Evolutionary conservation across 1,140 invertebrate genomes (phyloP).

Genomic region (Zaprionus vittiger): DNA sequence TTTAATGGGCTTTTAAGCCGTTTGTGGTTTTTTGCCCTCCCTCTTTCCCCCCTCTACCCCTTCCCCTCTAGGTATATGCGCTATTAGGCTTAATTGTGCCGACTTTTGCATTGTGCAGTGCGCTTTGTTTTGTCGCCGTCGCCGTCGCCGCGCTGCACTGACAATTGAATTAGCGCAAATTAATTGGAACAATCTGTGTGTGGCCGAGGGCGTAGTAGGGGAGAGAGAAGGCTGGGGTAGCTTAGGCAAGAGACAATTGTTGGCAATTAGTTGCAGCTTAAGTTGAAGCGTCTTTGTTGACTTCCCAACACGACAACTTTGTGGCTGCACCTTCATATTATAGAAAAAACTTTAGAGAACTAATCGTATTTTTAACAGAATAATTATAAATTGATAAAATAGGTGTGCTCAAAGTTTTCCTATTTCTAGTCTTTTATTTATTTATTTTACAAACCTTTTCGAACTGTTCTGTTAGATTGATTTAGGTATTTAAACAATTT

Average conservation of each 20-base stretch:
- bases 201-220: not conserved
- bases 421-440: too few species aligned
- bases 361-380: too few species aligned
- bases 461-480: too few species aligned
- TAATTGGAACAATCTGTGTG: slow-evolving; percentile 50
- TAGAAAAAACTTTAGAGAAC: too few species aligned
- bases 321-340: too few species aligned
- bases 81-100: slow-evolving; percentile 68
- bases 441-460: too few species aligned
- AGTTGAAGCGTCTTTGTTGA: not conserved
- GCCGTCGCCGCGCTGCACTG: slow-evolving; percentile 34
- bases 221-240: not conserved
- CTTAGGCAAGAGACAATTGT: not conserved
- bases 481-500: too few species aligned
- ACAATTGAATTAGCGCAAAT: slow-evolving; percentile 64
- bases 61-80: slow-evolving; percentile 46
- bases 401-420: too few species aligned
- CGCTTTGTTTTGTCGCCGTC: slow-evolving; percentile 18
- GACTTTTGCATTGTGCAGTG: slow-evolving; percentile 38
- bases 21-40: slow-evolving; percentile 47
- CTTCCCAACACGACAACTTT: not conserved
- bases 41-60: not conserved
- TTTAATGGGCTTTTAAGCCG: slow-evolving; percentile 57
- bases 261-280: not conserved
- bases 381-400: too few species aligned